Evolutionary conservation across 2,888 invertebrate species (phyloP).

Genomic region (Apoda limacodes): DNA sequence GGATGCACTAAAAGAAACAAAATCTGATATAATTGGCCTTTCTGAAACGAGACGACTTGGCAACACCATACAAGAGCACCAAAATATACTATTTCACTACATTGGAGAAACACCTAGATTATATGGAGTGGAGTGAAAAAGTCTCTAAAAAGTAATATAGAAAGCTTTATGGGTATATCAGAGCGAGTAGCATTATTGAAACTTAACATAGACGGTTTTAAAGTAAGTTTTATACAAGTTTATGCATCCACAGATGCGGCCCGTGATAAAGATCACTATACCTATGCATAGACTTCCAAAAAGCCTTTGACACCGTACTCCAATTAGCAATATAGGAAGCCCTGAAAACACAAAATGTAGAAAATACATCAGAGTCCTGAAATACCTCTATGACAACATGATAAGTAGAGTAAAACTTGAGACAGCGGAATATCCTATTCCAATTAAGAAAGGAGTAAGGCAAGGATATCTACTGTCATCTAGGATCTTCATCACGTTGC

Average conservation of each 20-base stretch:
- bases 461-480: too few relatives aligned
- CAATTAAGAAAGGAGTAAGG: too few relatives aligned
- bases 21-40: background rate
- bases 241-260: constrained; percentile 18
- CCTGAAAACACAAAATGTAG: too few relatives aligned
- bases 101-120: constrained; percentile 4
- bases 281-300: too few relatives aligned
- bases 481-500: too few relatives aligned
- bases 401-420: too few relatives aligned
- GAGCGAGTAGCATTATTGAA: constrained; percentile 11
- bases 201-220: constrained; percentile 1
- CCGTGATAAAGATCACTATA: too few relatives aligned
- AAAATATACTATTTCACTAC: constrained; percentile 7
- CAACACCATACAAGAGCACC: constrained; percentile 8
- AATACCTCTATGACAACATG: too few relatives aligned
- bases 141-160: constrained; percentile 5
- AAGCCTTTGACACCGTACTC: too few relatives aligned
- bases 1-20: background rate
- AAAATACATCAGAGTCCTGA: too few relatives aligned
- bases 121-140: constrained; percentile 11
- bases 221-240: constrained; percentile 12
- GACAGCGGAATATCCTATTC: too few relatives aligned
- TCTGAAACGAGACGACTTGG: constrained; percentile 3
- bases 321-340: too few relatives aligned
- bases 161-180: constrained; percentile 7